A percentile compares a stretch with the other conserved stretches of the same genome.
Evolutionary conservation across 2,888 invertebrate species (phyloP).

Genomic region (Mimas tiliae): DNA sequence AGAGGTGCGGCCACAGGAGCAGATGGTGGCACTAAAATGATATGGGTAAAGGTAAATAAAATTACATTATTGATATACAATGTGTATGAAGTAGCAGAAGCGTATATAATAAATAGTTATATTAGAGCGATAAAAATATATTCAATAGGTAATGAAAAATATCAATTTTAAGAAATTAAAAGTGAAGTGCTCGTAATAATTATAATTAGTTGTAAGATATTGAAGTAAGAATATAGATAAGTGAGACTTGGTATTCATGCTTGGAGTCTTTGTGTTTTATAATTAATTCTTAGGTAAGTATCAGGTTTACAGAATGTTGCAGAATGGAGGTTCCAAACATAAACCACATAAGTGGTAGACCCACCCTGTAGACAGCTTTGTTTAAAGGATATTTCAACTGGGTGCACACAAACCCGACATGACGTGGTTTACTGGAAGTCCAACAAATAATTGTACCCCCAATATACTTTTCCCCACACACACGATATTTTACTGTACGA

Average conservation of each 20-base stretch:
- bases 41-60: neutral
- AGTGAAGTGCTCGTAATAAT: no score
- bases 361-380: no score
- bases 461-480: no score
- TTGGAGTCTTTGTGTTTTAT: neutral
- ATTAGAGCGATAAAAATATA: neutral
- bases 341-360: no score
- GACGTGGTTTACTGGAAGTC: no score
- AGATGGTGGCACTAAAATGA: conserved; percentile 55
- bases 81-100: neutral
- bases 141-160: neutral
- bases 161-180: no score
- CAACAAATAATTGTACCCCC: no score
- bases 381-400: no score
- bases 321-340: neutral
- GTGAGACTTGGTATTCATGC: neutral
- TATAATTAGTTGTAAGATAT: no score
- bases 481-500: no score
- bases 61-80: no score
- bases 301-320: neutral
- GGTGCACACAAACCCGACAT: no score
- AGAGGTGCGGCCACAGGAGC: conserved; percentile 68
- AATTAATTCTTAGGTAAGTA: neutral
- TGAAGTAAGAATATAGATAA: neutral
- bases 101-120: neutral